Base-by-base conservation (phyloP, 2,113 vertebrate genomes). In the Erythrolamprus reginae region DNA sequence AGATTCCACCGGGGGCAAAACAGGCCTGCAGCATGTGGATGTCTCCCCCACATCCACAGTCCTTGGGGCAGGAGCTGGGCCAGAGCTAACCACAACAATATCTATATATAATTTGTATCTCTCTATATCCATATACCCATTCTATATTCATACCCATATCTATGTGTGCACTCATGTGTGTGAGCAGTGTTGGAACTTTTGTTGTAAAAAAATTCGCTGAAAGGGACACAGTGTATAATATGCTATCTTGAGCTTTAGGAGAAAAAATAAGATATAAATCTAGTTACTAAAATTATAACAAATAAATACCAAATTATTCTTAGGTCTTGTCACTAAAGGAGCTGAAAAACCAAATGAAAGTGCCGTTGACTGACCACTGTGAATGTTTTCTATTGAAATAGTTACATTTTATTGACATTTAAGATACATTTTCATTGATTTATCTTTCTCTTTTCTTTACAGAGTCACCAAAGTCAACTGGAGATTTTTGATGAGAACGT, bases 401-500 rank as follows among this genome's bases (percentile, higher is more conserved):
- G 88, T 33, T 7, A 23, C 17, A 10, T 92, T 91, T 53, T 33
- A 24, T 1, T 6, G 0, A 28, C 90, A 5, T 48, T 6, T 24
- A 42, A 84, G 0, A 70, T 86, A 83, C 90, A 0, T 2, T 82
- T 51, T 82, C 23, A 82, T 91, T 77, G 53, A 92, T 89, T 90
- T 83, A 77, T 86, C 47, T 86, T 89, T 2, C 5, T 0, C 86
- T 95, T 82, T 91, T 10, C 88, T 92, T 92, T 90, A 47, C 92
- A 99, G 99, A 98, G 97, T 95, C 99, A 99, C 93, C 98, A 98
- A 95, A 98, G 97, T 48, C 99, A 99, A 94, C 96, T 99, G 96
- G 99, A 99, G 95, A 98, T 99, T 82, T 99, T 99, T 93, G 99
- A 99, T 17, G 99, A 99, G 94, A 99, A 98, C 93, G 97, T 99